Conservation (phyloP, 2,888 invertebrate species). For the Drosophila birchii region DNA sequence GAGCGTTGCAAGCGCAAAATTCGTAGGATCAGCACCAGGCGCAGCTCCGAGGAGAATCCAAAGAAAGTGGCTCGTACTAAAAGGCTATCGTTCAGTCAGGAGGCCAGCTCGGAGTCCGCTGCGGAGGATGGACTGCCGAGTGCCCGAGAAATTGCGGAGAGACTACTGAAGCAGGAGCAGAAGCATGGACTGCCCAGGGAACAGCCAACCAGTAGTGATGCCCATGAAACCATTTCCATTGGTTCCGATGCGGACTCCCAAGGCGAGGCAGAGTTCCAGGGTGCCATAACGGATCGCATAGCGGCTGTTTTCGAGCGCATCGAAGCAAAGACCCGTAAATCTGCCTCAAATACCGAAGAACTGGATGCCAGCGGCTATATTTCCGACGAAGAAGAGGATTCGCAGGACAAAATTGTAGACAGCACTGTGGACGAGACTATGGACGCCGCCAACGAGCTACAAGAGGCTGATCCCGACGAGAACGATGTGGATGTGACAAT, state of each 20-base stretch:
- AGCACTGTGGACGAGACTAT: constrained; percentile 18
- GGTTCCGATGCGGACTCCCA: constrained; percentile 55
- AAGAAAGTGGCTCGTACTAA: constrained; percentile 2
- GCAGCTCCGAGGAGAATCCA: constrained; percentile 44
- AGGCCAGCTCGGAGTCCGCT: constrained; percentile 66
- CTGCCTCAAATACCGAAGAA: neutral
- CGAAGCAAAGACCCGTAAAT: constrained; percentile 31
- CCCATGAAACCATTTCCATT: constrained; percentile 30
- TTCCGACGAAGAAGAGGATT: constrained; percentile 26
- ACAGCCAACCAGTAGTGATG: neutral
- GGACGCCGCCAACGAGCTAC: neutral
- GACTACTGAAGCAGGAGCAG: constrained; percentile 64
- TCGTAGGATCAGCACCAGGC: constrained; percentile 49
- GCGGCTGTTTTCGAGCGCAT: constrained; percentile 52
- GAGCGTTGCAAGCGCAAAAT: constrained; percentile 72
- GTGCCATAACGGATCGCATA: constrained; percentile 46
- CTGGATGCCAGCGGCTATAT: constrained; percentile 14
- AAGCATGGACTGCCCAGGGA: constrained; percentile 6
- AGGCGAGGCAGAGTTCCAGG: constrained; percentile 47
- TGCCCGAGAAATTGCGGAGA: constrained; percentile 82
- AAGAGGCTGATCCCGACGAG: constrained; percentile 1
- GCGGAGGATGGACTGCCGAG: constrained; percentile 66
- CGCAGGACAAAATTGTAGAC: constrained; percentile 10
- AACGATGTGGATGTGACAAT: neutral
- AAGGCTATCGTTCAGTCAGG: constrained; percentile 40